Evolutionary conservation across 2,888 invertebrate species (phyloP), one percentile per base, ranked within the genome.

Genomic region (Trimorus sp.): DNA sequence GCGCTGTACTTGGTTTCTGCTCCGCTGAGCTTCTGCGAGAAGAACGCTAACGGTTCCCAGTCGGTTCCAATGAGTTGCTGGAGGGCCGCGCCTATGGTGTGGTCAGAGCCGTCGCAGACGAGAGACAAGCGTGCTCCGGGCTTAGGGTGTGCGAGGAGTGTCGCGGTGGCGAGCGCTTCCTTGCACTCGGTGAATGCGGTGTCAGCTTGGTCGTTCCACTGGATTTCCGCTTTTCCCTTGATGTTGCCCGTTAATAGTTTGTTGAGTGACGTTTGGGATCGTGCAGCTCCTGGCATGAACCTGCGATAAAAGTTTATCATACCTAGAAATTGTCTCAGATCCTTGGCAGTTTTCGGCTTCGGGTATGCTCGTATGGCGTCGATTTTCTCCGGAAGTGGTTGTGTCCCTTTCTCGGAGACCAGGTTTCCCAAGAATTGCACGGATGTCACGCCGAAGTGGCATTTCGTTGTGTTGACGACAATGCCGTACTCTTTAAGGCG

Each of bases 41-140:
- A 82, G 51, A 82, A 84, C 7, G 48, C 82, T 0, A 84, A 42
- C 0, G 79, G 82, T 69, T 82, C 15, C 26, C 78, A 36, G 9
- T n/a, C 14, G 0, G 15, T 42, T 2, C 75, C 11, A 2, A 59
- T n/a, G 8, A 48, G 0, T 45, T 80, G 82, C 26, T 84, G 69
- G 9, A 83, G 62, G 11, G 70, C 54, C 2, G 79, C 79, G 1
- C 73, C 82, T 1, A 79, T 66, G 3, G 79, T 69, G 0, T n/a
- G 40, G 15, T 83, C 79, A 0, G 78, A 83, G 0, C 77, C 77
- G 38, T 78, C 82, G 7, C 42, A 36, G 4, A 79, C 9, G 11
- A 56, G 6, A 11, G 26, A n/a, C 15, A 15, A 1, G 5, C 9
- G 7, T 6, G 53, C 15, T 9, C 15, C 15, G 0, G 4, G 5